Conservation (phyloP, 2,797 vertebrate species). For the Erpetoichthys calabaricus region DNA sequence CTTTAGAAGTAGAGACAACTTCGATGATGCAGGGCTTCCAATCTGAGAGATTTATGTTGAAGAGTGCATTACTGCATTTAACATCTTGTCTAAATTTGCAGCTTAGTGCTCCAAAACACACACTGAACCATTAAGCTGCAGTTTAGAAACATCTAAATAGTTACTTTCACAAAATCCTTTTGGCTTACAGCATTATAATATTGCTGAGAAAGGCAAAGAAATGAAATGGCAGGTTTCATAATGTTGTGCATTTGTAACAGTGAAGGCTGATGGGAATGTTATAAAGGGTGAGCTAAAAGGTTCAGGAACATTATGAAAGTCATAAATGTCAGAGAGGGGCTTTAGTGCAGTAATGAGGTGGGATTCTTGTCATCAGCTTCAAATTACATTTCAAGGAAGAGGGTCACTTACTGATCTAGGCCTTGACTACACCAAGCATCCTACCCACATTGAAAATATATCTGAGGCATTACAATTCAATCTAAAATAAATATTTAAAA, state of each 20-base stretch:
- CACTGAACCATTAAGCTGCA: too few relatives aligned
- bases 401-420: constrained; percentile 5
- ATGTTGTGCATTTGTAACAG: not conserved
- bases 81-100: too few relatives aligned
- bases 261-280: not conserved
- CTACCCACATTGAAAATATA: constrained; percentile 6
- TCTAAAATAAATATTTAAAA: constrained; percentile 1
- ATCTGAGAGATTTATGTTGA: too few relatives aligned
- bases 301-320: not conserved
- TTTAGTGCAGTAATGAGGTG: not conserved
- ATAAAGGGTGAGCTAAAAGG: not conserved
- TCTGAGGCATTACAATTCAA: constrained; percentile 6
- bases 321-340: not conserved
- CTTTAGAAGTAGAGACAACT: too few relatives aligned
- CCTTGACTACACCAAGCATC: constrained; percentile 4
- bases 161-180: too few relatives aligned
- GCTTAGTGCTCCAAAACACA: too few relatives aligned
- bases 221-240: not conserved
- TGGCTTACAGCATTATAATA: too few relatives aligned
- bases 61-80: too few relatives aligned
- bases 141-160: too few relatives aligned
- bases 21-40: too few relatives aligned
- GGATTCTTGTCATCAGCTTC: constrained; percentile 3
- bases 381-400: constrained; percentile 2
- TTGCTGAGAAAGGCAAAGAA: not conserved